Evolutionary conservation across 1,140 invertebrate genomes (phyloP).

Genomic region (Limonius californicus): DNA sequence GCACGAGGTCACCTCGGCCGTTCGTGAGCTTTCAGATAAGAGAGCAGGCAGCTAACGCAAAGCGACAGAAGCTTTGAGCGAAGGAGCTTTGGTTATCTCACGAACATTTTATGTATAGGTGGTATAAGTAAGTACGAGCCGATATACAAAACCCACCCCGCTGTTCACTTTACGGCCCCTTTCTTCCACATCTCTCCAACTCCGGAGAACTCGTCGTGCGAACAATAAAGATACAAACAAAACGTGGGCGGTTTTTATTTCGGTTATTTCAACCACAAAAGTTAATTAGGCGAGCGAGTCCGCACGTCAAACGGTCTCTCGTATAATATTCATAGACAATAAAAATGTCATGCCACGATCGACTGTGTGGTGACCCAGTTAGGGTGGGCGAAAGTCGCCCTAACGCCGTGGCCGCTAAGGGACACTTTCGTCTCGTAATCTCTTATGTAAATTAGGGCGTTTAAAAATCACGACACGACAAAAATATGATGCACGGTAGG

Average conservation of each 20-base stretch:
- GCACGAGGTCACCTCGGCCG: constrained; percentile 1
- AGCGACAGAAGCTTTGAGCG: constrained; percentile 9
- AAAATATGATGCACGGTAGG: constrained; percentile 39
- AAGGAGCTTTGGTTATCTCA: constrained; percentile 15
- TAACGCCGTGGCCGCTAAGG: constrained; percentile 12
- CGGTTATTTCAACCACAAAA: constrained; percentile 4
- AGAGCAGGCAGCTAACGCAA: constrained; percentile 7
- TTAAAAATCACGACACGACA: constrained; percentile 38
- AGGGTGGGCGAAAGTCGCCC: constrained; percentile 13
- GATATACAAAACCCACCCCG: background rate
- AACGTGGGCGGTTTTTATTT: constrained; percentile 8
- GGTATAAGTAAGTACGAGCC: background rate
- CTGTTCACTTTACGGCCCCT: background rate
- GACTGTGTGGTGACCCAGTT: constrained; percentile 16
- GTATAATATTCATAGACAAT: constrained; percentile 17
- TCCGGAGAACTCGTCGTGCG: background rate
- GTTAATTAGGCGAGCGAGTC: constrained; percentile 3
- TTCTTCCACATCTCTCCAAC: background rate
- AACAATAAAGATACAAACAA: constrained; percentile 5
- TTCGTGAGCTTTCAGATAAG: constrained; percentile 17
- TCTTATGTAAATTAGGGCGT: constrained; percentile 36
- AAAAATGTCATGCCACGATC: constrained; percentile 17
- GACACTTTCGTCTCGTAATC: constrained; percentile 21
- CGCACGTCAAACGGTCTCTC: constrained; percentile 13
- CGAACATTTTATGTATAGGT: constrained; percentile 5